These are phyloP conservation scores for Lepidurus packardi DNA, from an alignment of 1,140 invertebrate species.

Conservation along the genomic window DNA sequence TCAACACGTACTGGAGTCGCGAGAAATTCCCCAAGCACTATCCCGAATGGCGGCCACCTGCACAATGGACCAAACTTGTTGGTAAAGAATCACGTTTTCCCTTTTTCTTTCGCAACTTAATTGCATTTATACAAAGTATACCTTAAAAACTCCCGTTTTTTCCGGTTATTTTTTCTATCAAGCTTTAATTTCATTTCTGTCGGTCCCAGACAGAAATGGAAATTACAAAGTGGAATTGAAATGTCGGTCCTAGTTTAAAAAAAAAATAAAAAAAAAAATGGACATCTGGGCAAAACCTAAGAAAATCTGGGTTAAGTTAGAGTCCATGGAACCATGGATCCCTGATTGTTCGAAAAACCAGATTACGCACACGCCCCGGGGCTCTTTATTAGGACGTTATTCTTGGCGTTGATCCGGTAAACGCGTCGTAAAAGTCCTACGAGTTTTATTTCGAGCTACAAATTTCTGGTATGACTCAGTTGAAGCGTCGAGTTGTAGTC, in stretches of 20 bases:
- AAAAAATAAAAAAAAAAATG: background rate
- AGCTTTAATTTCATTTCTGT: no score
- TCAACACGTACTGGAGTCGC: constrained; percentile 49
- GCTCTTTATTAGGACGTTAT: background rate
- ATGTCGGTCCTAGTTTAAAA: background rate
- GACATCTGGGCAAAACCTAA: background rate
- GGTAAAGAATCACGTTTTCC: constrained; percentile 44
- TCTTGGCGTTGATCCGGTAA: constrained; percentile 12
- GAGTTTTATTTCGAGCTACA: constrained; percentile 13
- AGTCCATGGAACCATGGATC: background rate
- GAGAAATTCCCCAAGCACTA: constrained; percentile 52
- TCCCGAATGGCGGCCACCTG: constrained; percentile 49
- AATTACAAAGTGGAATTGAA: no score
- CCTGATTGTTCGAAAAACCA: background rate
- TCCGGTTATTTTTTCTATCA: no score
- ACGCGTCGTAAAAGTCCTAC: constrained; percentile 9
- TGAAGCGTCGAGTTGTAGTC: no score
- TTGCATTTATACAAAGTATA: no score
- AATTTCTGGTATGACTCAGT: background rate
- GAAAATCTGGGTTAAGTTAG: constrained; percentile 2
- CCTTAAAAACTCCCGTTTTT: no score
- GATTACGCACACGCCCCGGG: constrained; percentile 8
- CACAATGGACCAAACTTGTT: constrained; percentile 52
- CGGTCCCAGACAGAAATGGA: no score
- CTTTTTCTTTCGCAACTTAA: background rate